A percentile compares a stretch with the other conserved stretches of the same genome.
Conservation (phyloP, 2,888 invertebrate genomes). For the Lepidocyrtoides sp. region DNA sequence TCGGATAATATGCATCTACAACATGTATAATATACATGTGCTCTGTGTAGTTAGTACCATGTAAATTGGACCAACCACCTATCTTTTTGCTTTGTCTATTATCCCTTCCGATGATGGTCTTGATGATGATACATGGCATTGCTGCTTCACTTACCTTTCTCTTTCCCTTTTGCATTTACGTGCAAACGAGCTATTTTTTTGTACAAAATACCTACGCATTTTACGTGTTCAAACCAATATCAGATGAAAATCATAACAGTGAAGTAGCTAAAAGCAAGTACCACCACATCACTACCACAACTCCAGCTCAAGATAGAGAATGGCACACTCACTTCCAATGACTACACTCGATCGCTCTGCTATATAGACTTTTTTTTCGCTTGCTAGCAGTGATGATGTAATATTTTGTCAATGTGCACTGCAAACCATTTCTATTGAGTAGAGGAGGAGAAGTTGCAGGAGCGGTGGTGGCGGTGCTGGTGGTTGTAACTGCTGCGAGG, state of each 20-base stretch:
- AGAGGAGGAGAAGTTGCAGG: slow-evolving; percentile 5
- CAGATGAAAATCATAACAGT: neutral
- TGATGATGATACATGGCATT: neutral
- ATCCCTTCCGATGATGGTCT: too few relatives aligned
- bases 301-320: neutral
- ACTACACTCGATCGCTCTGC: neutral
- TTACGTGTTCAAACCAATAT: neutral
- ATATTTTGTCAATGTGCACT: slow-evolving; percentile 37
- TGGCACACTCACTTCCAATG: neutral
- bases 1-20: neutral
- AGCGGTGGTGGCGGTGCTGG: slow-evolving; percentile 2
- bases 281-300: neutral
- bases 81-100: too few relatives aligned
- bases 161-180: neutral
- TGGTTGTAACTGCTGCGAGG: neutral
- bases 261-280: neutral
- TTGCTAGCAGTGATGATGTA: neutral
- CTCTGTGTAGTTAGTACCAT: too few relatives aligned
- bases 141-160: neutral
- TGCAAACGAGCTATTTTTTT: neutral
- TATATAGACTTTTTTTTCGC: neutral
- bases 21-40: neutral
- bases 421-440: slow-evolving; percentile 6
- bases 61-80: too few relatives aligned
- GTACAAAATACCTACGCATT: neutral